phyloP scores from a whole-genome alignment of 2,888 invertebrate genomes.

The Lithophane socia region DNA sequence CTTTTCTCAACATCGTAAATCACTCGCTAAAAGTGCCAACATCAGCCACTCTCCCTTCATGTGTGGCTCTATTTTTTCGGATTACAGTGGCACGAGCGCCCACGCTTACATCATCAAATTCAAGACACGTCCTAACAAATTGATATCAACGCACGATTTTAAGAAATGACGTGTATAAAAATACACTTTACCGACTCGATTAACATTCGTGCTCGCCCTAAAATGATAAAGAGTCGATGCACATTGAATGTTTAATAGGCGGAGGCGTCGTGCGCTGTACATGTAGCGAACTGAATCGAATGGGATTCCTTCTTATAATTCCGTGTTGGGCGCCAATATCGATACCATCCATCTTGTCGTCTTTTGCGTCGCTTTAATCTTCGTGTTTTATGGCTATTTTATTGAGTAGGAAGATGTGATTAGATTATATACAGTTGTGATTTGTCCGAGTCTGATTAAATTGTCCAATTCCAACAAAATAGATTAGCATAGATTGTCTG shows the following conservation, averaged over 20 bases:
- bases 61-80: slow-evolving; percentile 42
- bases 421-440: slow-evolving; percentile 41
- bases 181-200: slow-evolving; percentile 78
- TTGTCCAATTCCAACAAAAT: slow-evolving; percentile 32
- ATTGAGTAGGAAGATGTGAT: slow-evolving; percentile 48
- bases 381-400: slow-evolving; percentile 48
- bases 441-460: slow-evolving; percentile 40
- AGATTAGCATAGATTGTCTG: slow-evolving; percentile 38
- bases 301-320: slow-evolving; percentile 68
- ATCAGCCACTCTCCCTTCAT: slow-evolving; percentile 34
- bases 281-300: slow-evolving; percentile 60
- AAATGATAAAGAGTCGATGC: slow-evolving; percentile 77
- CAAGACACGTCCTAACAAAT: slow-evolving; percentile 81
- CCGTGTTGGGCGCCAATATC: slow-evolving; percentile 64
- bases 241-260: slow-evolving; percentile 73
- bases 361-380: slow-evolving; percentile 56
- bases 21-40: slow-evolving; percentile 24
- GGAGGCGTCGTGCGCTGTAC: slow-evolving; percentile 37
- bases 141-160: slow-evolving; percentile 85
- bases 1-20: slow-evolving; percentile 22
- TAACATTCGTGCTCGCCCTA: slow-evolving; percentile 74
- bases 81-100: slow-evolving; percentile 65
- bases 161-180: slow-evolving; percentile 83
- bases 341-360: slow-evolving; percentile 53
- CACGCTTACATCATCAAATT: slow-evolving; percentile 74